Evolutionary conservation across 2,113 vertebrate genomes (phyloP), one percentile per base, ranked within the genome.

Genomic region (Cavia aperea): DNA sequence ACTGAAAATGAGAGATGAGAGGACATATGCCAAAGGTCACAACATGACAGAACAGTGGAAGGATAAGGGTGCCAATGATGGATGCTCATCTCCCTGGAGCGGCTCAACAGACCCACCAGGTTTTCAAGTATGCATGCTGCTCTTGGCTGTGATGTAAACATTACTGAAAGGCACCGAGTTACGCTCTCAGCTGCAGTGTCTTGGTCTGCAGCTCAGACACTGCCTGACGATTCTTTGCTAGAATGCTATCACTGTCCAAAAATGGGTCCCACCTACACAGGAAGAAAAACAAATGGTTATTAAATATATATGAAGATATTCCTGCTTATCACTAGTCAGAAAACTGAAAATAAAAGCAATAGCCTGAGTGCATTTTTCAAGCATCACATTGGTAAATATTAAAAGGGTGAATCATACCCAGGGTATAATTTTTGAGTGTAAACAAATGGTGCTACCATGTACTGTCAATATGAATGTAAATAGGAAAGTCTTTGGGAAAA

Each of bases 361-460:
- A 84, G 29, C 10, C n/a, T 87, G n/a, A 68, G 21, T 43, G 2
- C 14, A 81, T 63, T 81, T 77, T 90, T 51, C 46, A 94, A 1
- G 11, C 16, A 79, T 54, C 60, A 70, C 39, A 86, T 15, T n/a
- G 89, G 31, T 24, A 93, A 82, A 89, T 65, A 84, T 91, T 93
- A 51, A 82, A 83, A 92, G 84, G 49, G 89, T 23, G 10, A n/a
- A 43, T 88, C 24, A 58, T 3, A 63, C 26, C n/a, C 51, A 77
- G 33, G 58, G 18, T 51, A 62, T 33, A 51, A 78, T 82, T 81
- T 88, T 63, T 88, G 21, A 16, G 29, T 75, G 2, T 36, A 81
- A 19, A 86, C 26, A 94, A 90, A 84, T 33, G 5, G 14, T 78
- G 46, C 46, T 78, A 63, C 84, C 33, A 23, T 36, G 70, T 33